Percentiles rank a stretch among this genome's conserved stretches.
Conservation (phyloP, 2,113 vertebrate genomes). For the Verasper variegatus region DNA sequence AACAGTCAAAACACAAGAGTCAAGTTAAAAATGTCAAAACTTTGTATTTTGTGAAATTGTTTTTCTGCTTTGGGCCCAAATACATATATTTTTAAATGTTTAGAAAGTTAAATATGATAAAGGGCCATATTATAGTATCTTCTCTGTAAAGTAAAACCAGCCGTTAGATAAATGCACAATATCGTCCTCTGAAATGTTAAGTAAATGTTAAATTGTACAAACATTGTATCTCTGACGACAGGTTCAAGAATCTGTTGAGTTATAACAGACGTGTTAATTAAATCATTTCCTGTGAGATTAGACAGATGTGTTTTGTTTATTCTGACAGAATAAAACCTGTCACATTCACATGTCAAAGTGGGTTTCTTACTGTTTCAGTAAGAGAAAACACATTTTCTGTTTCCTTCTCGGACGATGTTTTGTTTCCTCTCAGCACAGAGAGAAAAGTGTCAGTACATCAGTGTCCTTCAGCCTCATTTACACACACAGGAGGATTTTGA, state of each 20-base stretch:
- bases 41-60: too few species aligned
- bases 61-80: too few species aligned
- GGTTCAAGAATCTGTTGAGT: neutral
- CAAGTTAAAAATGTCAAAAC: too few species aligned
- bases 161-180: neutral
- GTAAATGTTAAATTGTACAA: too few species aligned
- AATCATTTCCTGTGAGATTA: neutral
- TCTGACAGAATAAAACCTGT: neutral
- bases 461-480: too few species aligned
- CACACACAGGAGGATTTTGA: too few species aligned
- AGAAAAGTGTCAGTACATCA: too few species aligned
- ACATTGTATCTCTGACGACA: too few species aligned
- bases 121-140: neutral
- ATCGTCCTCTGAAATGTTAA: neutral
- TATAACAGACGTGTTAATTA: neutral
- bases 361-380: neutral
- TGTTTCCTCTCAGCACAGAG: too few species aligned
- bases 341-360: neutral
- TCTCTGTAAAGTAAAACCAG: neutral
- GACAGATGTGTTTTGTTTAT: neutral
- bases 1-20: too few species aligned
- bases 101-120: neutral
- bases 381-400: neutral
- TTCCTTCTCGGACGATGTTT: neutral
- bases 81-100: neutral